Conservation (phyloP, 2,888 invertebrate species). For the Caenorhabditis afra region DNA sequence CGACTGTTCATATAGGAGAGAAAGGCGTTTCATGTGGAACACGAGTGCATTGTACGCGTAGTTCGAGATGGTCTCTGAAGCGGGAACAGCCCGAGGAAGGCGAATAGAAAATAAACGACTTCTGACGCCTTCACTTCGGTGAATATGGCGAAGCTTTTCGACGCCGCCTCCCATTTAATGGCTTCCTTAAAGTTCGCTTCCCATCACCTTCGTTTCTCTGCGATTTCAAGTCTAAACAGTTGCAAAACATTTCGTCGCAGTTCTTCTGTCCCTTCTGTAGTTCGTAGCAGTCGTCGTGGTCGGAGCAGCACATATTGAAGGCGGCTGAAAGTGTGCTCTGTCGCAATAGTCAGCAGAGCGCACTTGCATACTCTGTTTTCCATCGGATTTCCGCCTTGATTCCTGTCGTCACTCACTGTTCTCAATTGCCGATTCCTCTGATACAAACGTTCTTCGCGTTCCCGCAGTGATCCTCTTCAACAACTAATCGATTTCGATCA, state of each 20-base stretch:
- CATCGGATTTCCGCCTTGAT: no score
- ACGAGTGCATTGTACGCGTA: slow-evolving; percentile 23
- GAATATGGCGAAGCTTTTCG: no score
- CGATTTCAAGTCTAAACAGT: slow-evolving; percentile 9
- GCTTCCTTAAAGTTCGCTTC: no score
- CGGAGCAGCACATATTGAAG: slow-evolving; percentile 29
- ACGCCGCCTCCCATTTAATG: neutral
- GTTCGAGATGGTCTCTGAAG: slow-evolving; percentile 16
- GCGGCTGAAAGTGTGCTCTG: slow-evolving; percentile 1
- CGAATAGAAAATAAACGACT: no score
- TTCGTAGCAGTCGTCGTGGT: slow-evolving; percentile 38
- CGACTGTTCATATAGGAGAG: neutral
- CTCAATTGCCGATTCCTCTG: neutral
- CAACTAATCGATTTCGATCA: no score
- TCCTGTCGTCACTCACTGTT: neutral
- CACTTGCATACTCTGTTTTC: neutral
- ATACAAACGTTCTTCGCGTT: no score
- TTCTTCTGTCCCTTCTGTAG: neutral
- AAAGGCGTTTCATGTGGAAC: slow-evolving; percentile 11
- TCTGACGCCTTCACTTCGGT: no score
- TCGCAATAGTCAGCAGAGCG: neutral
- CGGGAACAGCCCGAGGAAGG: neutral
- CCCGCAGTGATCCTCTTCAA: no score
- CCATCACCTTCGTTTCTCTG: no score
- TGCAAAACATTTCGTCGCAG: slow-evolving; percentile 19